Base-by-base conservation (phyloP, 2,888 invertebrate genomes). In the Anodontia alba region DNA sequence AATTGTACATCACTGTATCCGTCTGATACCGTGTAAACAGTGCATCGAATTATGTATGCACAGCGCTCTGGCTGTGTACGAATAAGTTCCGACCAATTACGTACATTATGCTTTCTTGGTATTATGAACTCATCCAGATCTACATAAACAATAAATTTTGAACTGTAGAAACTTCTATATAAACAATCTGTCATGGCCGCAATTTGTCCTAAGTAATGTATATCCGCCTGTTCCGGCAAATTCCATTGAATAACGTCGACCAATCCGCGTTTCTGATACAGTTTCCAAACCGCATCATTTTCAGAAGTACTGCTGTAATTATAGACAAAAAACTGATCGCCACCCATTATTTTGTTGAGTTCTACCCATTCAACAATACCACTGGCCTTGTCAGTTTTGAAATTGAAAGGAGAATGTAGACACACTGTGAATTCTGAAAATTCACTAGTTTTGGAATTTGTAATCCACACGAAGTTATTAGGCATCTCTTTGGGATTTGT, bases 81-180 rank as follows among this genome's bases (percentile, higher is more conserved):
- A 1, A 89, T 26, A 85, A 92, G 73, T 10, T 85, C 84, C 0
- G 46, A n/a, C 92, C 92, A 92, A 29, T 80, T 86, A 17, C 54
- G 33, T 29, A 79, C 54, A n/a, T 73, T 38, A 33, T 75, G 38
- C n/a, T 78, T 71, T 36, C 83, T 80, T 0, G 94, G 94, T 29
- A 94, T 89, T 46, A 94, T 90, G 73, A 93, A 92, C 81, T 94
- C 94, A 75, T 94, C 94, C 20, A 94, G 70, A 81, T 94, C 94
- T 51, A 90, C 78, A 80, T 91, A 92, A 10, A 93, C 92, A 31
- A 93, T 72, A 78, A 89, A 93, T 36, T 89, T 78, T 31, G 89
- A 88, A n/a, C 73, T 29, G 42, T 88, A 67, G 78, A 89, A 87
- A 75, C 88, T 86, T 70, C 94, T 83, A 76, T 93, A 92, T 1